Conservation (phyloP, 2,888 invertebrate species). For the Mesorhabditis belari region DNA sequence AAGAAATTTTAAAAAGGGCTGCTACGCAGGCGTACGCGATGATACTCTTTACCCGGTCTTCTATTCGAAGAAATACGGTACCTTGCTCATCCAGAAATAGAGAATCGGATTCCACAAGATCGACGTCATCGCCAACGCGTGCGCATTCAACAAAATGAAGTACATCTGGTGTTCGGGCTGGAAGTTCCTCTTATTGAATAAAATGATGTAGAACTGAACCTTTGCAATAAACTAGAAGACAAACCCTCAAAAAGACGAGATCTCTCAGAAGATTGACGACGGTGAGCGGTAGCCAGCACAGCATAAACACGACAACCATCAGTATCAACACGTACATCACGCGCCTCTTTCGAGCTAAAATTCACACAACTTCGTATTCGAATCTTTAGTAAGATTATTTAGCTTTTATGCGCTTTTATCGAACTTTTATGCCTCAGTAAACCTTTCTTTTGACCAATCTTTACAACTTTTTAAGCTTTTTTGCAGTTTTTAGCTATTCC, state of each 20-base stretch:
- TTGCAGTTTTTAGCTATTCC: too few relatives aligned
- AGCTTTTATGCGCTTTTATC: too few relatives aligned
- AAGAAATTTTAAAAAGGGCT: slow-evolving; percentile 49
- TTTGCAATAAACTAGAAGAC: neutral
- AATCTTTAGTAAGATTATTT: too few relatives aligned
- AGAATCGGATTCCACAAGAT: slow-evolving; percentile 51
- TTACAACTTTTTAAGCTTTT: too few relatives aligned
- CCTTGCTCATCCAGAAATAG: slow-evolving; percentile 53
- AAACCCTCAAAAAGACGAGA: slow-evolving; percentile 19
- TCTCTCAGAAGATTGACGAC: slow-evolving; percentile 48
- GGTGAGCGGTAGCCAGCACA: slow-evolving; percentile 49
- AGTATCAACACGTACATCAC: slow-evolving; percentile 51
- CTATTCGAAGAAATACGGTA: slow-evolving; percentile 6
- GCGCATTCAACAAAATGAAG: slow-evolving; percentile 47
- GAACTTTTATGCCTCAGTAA: too few relatives aligned
- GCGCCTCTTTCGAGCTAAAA: slow-evolving; percentile 28
- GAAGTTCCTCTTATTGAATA: neutral
- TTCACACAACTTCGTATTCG: too few relatives aligned
- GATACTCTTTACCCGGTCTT: too few relatives aligned
- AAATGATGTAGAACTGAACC: neutral
- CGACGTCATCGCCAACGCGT: slow-evolving; percentile 50
- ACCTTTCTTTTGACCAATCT: too few relatives aligned
- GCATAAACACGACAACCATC: slow-evolving; percentile 48
- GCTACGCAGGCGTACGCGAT: too few relatives aligned
- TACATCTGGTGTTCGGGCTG: slow-evolving; percentile 37